Evolutionary conservation across 2,797 vertebrate species (phyloP).

Genomic region (Aselliscus stoliczkanus): DNA sequence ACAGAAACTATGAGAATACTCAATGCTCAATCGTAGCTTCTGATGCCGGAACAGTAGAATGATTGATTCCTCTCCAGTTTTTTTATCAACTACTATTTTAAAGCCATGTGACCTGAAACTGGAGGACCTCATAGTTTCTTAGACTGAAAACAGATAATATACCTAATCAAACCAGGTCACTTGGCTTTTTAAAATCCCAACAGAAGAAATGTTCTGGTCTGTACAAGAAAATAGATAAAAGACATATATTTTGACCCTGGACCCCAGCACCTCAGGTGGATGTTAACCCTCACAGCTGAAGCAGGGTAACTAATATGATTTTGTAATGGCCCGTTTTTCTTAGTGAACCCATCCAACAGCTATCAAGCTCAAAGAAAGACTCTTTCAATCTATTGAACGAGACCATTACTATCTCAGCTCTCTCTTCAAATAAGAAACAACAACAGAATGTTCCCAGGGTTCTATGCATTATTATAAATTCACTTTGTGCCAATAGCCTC

Average conservation of each 20-base stretch:
- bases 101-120: background rate
- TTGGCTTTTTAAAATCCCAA: background rate
- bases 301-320: background rate
- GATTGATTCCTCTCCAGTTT: background rate
- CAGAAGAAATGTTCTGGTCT: background rate
- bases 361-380: background rate
- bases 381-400: background rate
- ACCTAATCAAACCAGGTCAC: background rate
- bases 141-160: background rate
- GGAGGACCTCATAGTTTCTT: background rate
- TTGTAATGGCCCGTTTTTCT: slow-evolving; percentile 33
- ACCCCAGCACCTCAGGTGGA: fast-evolving
- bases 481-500: background rate
- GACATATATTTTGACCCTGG: background rate
- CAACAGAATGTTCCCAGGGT: background rate
- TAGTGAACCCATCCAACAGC: background rate
- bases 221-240: background rate
- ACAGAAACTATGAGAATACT: background rate
- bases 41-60: background rate
- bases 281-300: background rate
- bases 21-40: background rate
- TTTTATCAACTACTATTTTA: background rate
- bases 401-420: background rate
- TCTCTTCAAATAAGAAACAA: background rate
- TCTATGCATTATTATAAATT: background rate